Evolutionary conservation across 1,140 invertebrate genomes (phyloP), one percentile per base, ranked within the genome.

Genomic region (Anastatus disparis): DNA sequence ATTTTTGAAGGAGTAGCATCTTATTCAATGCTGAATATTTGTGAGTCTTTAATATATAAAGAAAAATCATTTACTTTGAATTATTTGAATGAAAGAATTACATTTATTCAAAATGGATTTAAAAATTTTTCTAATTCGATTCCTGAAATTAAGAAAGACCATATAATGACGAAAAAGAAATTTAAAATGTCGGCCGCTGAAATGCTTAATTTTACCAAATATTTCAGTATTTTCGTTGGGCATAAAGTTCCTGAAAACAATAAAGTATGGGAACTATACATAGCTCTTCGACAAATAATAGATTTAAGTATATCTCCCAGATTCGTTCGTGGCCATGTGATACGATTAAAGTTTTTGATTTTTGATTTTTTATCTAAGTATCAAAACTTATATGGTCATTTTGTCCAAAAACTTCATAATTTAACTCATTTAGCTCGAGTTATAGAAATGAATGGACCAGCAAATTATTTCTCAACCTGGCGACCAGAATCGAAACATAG

Each of bases 121-220:
- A n/a, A 35, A 6, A 10, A 35, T 35, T 6, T 35, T 35, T 35
- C 31, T 10, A 42, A 48, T 42, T 4, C 6, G 12, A 6, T 40
- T 42, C 24, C 59, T 29, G 4, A 17, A 13, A 26, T 62, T 15
- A 48, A 62, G 4, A 22, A 62, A 62, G 20, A 59, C 4, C 29
- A 44, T 62, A 26, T 42, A 42, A n/a, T 20, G 2, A 7, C 2
- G 8, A 64, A 71, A 29, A 42, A 61, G 1, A 62, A 62, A 24
- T 63, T 70, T 4, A 70, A 70, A 70, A 75, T 75, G 53, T 69
- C 63, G 13, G 62, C 70, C 13, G 58, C 70, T 15, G 73, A 74
- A 52, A 74, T 72, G 65, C 44, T 66, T 35, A 26, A 40, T 58
- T 72, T 74, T 61, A 26, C 55, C 6, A 63, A 44, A 38, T 59